Percentiles rank a stretch among this genome's conserved stretches.
Conservation (phyloP, 2,797 vertebrate genomes). For the Discoglossus pictus region DNA sequence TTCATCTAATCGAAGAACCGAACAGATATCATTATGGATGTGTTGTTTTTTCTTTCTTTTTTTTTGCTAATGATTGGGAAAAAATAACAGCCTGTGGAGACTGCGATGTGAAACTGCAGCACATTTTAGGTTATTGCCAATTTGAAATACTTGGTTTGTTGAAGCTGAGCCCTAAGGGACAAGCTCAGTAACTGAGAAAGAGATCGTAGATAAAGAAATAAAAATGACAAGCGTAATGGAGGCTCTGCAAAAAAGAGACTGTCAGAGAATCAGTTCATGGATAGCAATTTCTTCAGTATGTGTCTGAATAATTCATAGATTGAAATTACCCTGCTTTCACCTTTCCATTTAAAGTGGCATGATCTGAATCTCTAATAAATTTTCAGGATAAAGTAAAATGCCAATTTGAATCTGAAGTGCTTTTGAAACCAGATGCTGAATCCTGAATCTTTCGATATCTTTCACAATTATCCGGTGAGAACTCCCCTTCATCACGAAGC, state of each 20-base stretch:
- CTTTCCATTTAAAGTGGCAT: slow-evolving; percentile 80
- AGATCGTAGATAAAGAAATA: slow-evolving; percentile 88
- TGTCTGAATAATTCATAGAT: slow-evolving; percentile 88
- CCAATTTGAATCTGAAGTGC: slow-evolving; percentile 78
- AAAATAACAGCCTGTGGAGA: slow-evolving; percentile 69
- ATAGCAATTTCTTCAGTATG: slow-evolving; percentile 75
- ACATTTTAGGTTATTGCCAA: slow-evolving; percentile 67
- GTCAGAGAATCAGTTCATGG: slow-evolving; percentile 77
- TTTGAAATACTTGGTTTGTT: slow-evolving; percentile 71
- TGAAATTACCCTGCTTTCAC: slow-evolving; percentile 86
- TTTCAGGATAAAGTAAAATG: slow-evolving; percentile 78
- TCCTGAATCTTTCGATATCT: slow-evolving; percentile 68
- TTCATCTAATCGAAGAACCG: slow-evolving; percentile 63
- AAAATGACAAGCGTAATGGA: slow-evolving; percentile 90
- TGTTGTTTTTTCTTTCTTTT: too few species aligned
- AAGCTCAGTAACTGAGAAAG: slow-evolving; percentile 76
- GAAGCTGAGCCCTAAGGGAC: slow-evolving; percentile 82
- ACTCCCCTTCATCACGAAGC: slow-evolving; percentile 70
- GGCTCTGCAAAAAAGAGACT: slow-evolving; percentile 81
- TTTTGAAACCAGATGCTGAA: slow-evolving; percentile 75
- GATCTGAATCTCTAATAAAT: slow-evolving; percentile 82
- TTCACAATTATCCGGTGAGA: slow-evolving; percentile 72
- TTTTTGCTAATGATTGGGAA: slow-evolving; percentile 69
- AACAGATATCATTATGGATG: slow-evolving; percentile 65
- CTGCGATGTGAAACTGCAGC: slow-evolving; percentile 64